Evolutionary conservation across 2,113 vertebrate species (phyloP), one percentile per base, ranked within the genome.

Genomic region (Theropithecus gelada): DNA sequence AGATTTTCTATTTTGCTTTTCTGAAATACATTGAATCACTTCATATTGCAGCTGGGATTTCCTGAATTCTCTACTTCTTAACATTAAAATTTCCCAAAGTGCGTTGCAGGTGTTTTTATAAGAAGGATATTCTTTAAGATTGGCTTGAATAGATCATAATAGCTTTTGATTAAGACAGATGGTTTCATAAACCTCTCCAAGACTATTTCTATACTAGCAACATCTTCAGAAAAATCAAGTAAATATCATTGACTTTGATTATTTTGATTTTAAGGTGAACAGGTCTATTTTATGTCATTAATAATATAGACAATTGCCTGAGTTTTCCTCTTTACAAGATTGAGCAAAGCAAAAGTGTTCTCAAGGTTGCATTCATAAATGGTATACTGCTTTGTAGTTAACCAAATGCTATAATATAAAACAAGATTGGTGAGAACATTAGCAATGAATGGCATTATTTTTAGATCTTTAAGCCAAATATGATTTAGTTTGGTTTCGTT

Each of bases 1-100:
- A 68, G 3, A 88, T 97, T 95, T 96, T 96, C 30, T 92, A 50
- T 64, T 92, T 95, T 97, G 10, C 59, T 94, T 96, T 88, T 32
- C 48, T 93, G 80, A 96, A 89, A 75, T 32, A 94, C 25, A 52
- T 32, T 90, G 45, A 96, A 75, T 96, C 76, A 95, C 20, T 72
- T 95, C 40, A 70, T 88, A 59, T 20, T 95, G 64, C 81, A 98
- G 9, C 85, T 95, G 83, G 64, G 52, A 88, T 96, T 96, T 97
- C 79, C 50, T 97, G 43, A 96, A 93, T 87, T 90, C 30, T 94
- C 45, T 90, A 81, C 6, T 94, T 18, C 92, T 17, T 68, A 73
- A 52, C 35, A 61, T 85, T 68, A 89, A 94, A 92, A 89, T 78
- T 64, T 9, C 84, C 6, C 32, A 75, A 84, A 94, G 38, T 85